Percentiles rank a stretch among this genome's conserved stretches.
These are phyloP conservation scores for Himantopus leucocephalus DNA, from an alignment of 2,113 vertebrate genomes.

Conservation along the genomic window DNA sequence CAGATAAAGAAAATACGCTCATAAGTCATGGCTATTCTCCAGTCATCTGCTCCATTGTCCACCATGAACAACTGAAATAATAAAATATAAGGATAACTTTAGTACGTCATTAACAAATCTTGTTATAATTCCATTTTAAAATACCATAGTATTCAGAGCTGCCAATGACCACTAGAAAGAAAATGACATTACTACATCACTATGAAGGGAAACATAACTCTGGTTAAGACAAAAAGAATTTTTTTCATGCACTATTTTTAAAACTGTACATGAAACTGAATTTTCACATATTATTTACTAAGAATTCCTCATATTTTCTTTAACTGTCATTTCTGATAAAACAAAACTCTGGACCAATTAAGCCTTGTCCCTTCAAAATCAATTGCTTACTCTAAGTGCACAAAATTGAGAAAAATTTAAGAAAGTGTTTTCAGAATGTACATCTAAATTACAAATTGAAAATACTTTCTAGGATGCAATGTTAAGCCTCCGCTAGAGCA, in stretches of 20 bases:
- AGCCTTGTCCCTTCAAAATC: not conserved
- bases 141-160: not conserved
- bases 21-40: constrained; percentile 99
- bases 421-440: not conserved
- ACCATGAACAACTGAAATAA: constrained; percentile 97
- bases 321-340: not conserved
- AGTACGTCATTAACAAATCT: constrained; percentile 36
- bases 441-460: not conserved
- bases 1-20: constrained; percentile 98
- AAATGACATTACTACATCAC: not conserved
- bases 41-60: constrained; percentile 99
- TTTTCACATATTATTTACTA: not conserved
- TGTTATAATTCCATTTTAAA: not conserved
- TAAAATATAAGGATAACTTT: constrained; percentile 72
- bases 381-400: not conserved
- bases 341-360: not conserved
- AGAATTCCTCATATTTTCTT: not conserved
- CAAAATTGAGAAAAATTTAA: not conserved
- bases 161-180: not conserved
- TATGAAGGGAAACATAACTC: not conserved
- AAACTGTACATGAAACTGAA: not conserved
- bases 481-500: not conserved
- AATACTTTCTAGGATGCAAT: not conserved
- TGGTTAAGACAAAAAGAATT: not conserved
- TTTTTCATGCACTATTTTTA: not conserved